Percentiles rank a stretch among this genome's conserved stretches.
Evolutionary conservation across 37 sponge, comb jelly and placozoan genomes (phyloP).

Genomic region (Oscarella lobularis): DNA sequence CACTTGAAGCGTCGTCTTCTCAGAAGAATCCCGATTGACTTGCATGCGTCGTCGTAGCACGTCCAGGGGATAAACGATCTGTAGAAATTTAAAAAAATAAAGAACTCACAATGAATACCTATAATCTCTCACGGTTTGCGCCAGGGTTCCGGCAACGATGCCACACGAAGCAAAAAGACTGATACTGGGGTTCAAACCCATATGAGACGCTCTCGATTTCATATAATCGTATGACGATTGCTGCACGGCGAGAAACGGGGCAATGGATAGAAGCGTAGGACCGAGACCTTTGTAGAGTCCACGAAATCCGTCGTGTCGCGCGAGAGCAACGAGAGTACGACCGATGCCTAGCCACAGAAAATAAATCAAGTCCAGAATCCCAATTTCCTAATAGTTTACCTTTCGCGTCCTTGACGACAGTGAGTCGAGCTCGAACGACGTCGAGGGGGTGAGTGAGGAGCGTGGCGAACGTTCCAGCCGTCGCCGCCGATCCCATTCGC

Average conservation of each 20-base stretch:
- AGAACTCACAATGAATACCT: not conserved
- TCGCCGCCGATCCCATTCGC: constrained; percentile 35
- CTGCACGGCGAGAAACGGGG: constrained; percentile 60
- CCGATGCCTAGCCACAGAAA: not conserved
- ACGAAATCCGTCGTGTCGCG: not conserved
- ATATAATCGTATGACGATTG: constrained; percentile 50
- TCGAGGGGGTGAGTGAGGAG: constrained; percentile 54
- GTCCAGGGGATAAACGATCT: constrained; percentile 57
- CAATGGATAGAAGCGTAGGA: constrained; percentile 51
- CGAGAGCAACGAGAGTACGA: not conserved
- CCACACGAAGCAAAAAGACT: constrained; percentile 46
- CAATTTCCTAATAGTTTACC: not conserved
- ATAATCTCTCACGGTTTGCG: constrained; percentile 50
- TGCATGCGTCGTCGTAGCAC: constrained; percentile 58
- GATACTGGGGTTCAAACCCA: constrained; percentile 14
- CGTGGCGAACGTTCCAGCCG: constrained; percentile 41
- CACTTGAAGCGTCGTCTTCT: not conserved
- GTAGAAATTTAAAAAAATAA: not conserved
- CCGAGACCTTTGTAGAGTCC: constrained; percentile 46
- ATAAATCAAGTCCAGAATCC: not conserved
- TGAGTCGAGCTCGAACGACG: constrained; percentile 46
- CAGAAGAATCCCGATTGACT: constrained; percentile 4
- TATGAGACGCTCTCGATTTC: constrained; percentile 18
- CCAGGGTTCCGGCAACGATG: constrained; percentile 38
- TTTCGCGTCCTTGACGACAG: constrained; percentile 14